phyloP scores from a whole-genome alignment of 2,888 invertebrate species.

The Spialia ferax region DNA sequence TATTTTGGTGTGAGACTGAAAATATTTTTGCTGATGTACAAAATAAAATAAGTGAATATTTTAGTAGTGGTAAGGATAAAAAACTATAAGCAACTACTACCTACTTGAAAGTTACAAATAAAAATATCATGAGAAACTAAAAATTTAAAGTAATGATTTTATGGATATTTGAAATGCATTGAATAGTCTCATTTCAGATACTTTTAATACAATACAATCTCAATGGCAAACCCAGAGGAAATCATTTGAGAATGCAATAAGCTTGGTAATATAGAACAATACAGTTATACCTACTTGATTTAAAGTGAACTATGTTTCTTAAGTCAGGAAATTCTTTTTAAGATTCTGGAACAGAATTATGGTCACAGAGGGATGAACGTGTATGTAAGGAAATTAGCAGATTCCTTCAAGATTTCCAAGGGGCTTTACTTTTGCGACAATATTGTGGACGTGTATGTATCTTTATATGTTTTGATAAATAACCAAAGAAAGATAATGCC shows the following conservation, averaged over 20 bases:
- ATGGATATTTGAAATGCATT: not conserved
- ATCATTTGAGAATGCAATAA: constrained; percentile 56
- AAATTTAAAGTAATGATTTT: not conserved
- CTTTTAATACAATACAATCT: constrained; percentile 45
- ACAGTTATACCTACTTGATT: not conserved
- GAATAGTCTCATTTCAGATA: constrained; percentile 50
- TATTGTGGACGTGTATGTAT: constrained; percentile 65
- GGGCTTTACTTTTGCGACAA: constrained; percentile 64
- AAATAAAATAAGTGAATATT: constrained; percentile 49
- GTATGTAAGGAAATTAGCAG: constrained; percentile 51
- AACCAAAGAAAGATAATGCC: not conserved
- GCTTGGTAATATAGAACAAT: constrained; percentile 50
- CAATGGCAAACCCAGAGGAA: constrained; percentile 55
- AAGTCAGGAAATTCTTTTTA: constrained; percentile 40
- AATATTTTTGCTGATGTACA: constrained; percentile 31
- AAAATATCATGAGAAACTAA: not conserved
- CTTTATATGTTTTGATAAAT: not conserved
- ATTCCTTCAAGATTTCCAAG: constrained; percentile 49
- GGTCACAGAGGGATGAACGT: constrained; percentile 62
- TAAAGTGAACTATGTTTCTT: not conserved
- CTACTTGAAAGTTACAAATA: too few relatives aligned
- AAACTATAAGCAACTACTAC: not conserved
- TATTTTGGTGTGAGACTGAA: constrained; percentile 11
- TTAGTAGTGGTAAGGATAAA: constrained; percentile 52
- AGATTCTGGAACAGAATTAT: constrained; percentile 63